Base-by-base conservation (phyloP, 2,888 invertebrate species). In the Tinea semifulvella region DNA sequence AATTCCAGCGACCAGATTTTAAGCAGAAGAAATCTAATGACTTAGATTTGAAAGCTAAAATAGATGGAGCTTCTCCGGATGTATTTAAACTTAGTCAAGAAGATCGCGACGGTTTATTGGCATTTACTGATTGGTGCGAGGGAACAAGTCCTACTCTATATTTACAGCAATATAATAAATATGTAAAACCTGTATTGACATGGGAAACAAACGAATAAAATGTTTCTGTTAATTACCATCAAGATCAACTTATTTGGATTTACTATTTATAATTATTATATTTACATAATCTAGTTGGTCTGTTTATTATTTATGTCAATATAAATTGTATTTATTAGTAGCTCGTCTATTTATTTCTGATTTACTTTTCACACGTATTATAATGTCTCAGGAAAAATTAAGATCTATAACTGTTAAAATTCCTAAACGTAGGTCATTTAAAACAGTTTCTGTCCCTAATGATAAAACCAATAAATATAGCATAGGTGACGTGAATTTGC, bases 91-190 rank as follows among this genome's bases (percentile, higher is more conserved):
- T 80, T 47, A 54, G 66, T 4, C 44, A 54, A 13, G 74, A 75
- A 44, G 79, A 79, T 53, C 60, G 53, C 38, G 68, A 77, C 44
- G 72, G 67, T 11, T 56, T 80, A 42, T 13, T 65, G 42, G 43
- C 70, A 13, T 80, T 80, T 53, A 77, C 80, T 2, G 67, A 80
- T 16, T 80, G 79, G 79, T 77, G 80, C 49, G 73, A 76, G 26
- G 76, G 73, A 26, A 59, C 58, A 51, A 60, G 79, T 53, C 79
- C 79, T 26, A 58, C 58, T 8, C 66, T 68, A 3, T 77, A 56
- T 52, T 56, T 80, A 47, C 54, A 57, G 45, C 65, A 71, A 43
- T 75, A 79, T 56, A 61, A 74, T 51, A 53, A 54, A 46, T 71
- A 57, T 53, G 63, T 64, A 10, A 68, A 66, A 53, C 72, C 77